A percentile compares a stretch with the other conserved stretches of the same genome.
These are phyloP conservation scores for Miniopterus natalensis DNA, from an alignment of 2,113 vertebrate species.

Conservation along the genomic window DNA sequence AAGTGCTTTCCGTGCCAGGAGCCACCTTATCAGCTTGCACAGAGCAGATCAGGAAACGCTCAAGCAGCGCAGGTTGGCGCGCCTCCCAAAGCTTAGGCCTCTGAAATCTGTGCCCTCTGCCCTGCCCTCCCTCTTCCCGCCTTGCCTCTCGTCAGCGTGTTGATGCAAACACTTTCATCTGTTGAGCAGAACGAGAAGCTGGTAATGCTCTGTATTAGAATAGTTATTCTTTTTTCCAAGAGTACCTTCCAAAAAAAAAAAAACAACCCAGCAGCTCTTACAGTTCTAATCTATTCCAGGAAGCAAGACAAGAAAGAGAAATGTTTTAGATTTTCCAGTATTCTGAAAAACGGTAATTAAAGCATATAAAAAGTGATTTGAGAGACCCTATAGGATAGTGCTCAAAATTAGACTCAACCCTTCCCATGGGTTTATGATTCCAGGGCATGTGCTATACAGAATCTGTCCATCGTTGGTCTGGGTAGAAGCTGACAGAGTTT, in stretches of 20 bases:
- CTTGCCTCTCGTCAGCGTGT: slow-evolving; percentile 61
- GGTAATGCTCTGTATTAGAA: neutral
- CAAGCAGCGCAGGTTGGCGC: neutral
- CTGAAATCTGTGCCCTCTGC: neutral
- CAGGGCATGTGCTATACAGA: slow-evolving; percentile 71
- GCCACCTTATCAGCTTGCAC: neutral
- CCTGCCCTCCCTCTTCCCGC: neutral
- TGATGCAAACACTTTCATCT: slow-evolving; percentile 47
- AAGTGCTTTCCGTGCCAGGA: slow-evolving; percentile 25
- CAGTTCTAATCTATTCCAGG: neutral
- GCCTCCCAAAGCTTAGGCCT: slow-evolving; percentile 53
- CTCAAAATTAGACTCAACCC: neutral
- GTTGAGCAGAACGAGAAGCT: slow-evolving; percentile 59
- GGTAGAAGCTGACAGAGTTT: neutral
- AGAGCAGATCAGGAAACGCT: slow-evolving; percentile 22
- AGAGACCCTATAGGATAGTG: neutral
- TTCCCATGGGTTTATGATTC: neutral
- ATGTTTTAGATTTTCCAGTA: neutral
- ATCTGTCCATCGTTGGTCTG: neutral
- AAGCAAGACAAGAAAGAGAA: neutral
- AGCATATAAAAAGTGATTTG: neutral
- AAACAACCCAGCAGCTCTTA: neutral
- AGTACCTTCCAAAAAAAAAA: neutral
- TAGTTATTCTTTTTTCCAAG: slow-evolving; percentile 61
- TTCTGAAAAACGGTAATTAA: neutral